phyloP scores from a whole-genome alignment of 2,113 vertebrate species.

The Puma concolor region DNA sequence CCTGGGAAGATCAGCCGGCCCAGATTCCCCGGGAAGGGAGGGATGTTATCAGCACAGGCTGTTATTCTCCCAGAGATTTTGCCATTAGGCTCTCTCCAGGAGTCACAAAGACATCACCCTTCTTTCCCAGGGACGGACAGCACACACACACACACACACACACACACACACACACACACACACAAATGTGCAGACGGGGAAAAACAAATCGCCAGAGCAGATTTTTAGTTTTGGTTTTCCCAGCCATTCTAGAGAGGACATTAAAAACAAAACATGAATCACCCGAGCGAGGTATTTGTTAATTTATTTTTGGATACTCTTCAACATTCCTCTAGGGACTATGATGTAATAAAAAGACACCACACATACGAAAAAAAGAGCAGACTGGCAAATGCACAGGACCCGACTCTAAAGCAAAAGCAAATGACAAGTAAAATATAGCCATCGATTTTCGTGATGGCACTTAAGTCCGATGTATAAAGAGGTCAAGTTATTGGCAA shows the following conservation, averaged over 20 bases:
- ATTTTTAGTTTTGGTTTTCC: background rate
- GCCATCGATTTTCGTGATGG: background rate
- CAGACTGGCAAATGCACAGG: fast-evolving
- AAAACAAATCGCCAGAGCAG: background rate
- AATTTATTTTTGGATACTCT: background rate
- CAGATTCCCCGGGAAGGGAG: slow-evolving; percentile 57
- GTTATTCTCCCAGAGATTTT: slow-evolving; percentile 58
- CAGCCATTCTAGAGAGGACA: no score
- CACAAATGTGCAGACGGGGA: background rate
- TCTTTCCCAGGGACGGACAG: background rate
- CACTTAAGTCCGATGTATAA: background rate
- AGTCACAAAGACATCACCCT: slow-evolving; percentile 61
- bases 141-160: background rate
- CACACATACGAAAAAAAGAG: background rate
- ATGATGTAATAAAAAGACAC: no score
- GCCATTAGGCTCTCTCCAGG: slow-evolving; percentile 58
- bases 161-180: background rate
- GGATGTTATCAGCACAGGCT: slow-evolving; percentile 67
- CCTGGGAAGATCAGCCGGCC: slow-evolving; percentile 63
- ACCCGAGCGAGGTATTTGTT: fast-evolving
- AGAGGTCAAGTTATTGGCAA: background rate
- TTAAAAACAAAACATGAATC: background rate
- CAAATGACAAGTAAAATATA: background rate
- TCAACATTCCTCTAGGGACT: background rate
- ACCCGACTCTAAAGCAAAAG: background rate